These are phyloP conservation scores for Caenorhabditis tropicalis DNA, from an alignment of 1,140 invertebrate species.

Conservation along the genomic window DNA sequence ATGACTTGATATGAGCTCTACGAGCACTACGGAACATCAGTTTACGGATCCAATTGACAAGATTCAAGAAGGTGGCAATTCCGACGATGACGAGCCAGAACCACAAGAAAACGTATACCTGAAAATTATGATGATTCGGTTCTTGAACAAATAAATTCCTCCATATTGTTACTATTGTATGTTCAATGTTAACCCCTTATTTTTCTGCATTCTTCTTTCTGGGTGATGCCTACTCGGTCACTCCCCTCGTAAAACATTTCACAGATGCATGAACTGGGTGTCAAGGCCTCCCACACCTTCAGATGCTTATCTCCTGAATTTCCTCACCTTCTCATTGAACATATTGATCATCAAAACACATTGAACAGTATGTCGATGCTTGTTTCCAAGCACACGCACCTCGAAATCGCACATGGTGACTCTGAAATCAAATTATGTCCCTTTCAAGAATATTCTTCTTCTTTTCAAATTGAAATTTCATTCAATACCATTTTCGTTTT, in stretches of 20 bases:
- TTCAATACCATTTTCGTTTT: background rate
- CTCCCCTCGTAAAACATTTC: background rate
- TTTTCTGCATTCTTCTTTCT: too few species aligned
- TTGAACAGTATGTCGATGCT: constrained; percentile 71
- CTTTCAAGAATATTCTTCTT: background rate
- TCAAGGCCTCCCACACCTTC: background rate
- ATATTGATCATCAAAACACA: constrained; percentile 73
- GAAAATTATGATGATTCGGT: background rate
- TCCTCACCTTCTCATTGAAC: constrained; percentile 72
- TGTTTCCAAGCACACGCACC: constrained; percentile 65
- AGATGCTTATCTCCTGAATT: constrained; percentile 1
- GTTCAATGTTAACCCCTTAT: too few species aligned
- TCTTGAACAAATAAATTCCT: too few species aligned
- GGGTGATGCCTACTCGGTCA: too few species aligned
- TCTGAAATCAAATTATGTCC: constrained; percentile 62
- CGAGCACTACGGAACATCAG: constrained; percentile 52
- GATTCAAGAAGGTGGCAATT: constrained; percentile 61
- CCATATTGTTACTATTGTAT: too few species aligned
- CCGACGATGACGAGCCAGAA: constrained; percentile 72
- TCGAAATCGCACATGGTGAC: constrained; percentile 74
- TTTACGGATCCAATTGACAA: constrained; percentile 60
- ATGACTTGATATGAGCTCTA: constrained; percentile 58
- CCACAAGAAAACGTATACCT: constrained; percentile 72
- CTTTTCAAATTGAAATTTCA: background rate
- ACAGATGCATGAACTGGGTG: constrained; percentile 5